These are phyloP conservation scores for Platichthys stellatus DNA, from an alignment of 2,113 vertebrate species.

Conservation along the genomic window DNA sequence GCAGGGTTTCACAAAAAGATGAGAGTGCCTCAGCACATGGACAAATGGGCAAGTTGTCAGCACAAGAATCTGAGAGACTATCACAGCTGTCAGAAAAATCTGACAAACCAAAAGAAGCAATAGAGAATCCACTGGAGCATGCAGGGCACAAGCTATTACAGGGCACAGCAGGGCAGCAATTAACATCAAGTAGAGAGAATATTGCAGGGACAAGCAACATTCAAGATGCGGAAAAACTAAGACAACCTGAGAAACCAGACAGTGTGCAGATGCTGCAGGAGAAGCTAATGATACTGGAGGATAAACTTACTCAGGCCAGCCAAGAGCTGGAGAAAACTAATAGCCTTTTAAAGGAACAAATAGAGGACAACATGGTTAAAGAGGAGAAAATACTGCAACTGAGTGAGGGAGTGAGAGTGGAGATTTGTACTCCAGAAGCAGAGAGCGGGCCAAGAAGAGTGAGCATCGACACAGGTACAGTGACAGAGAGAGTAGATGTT, in stretches of 20 bases:
- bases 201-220: slow-evolving; percentile 29
- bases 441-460: slow-evolving; percentile 59
- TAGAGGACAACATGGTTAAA: slow-evolving; percentile 85
- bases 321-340: slow-evolving; percentile 85
- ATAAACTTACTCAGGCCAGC: slow-evolving; percentile 84
- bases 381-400: slow-evolving; percentile 86
- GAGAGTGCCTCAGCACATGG: slow-evolving; percentile 16
- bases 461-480: slow-evolving; percentile 74
- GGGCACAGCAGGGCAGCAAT: slow-evolving; percentile 53
- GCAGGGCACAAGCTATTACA: slow-evolving; percentile 43
- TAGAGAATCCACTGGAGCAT: slow-evolving; percentile 49
- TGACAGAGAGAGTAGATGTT: slow-evolving; percentile 65
- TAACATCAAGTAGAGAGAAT: slow-evolving; percentile 34
- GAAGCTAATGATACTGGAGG: slow-evolving; percentile 85
- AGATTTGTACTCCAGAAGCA: slow-evolving; percentile 54
- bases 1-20: slow-evolving; percentile 30
- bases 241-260: slow-evolving; percentile 34
- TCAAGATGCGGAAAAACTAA: slow-evolving; percentile 38
- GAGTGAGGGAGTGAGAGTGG: slow-evolving; percentile 74
- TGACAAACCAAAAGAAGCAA: slow-evolving; percentile 50
- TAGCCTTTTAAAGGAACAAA: slow-evolving; percentile 82
- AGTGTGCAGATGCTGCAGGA: slow-evolving; percentile 77
- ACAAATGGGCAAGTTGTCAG: slow-evolving; percentile 15
- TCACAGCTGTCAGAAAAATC: slow-evolving; percentile 51
- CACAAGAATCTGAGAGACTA: slow-evolving; percentile 39